Evolutionary conservation across 1,140 invertebrate species (phyloP).

Genomic region (Bombyx mori): ASM3026992v2 NC_085109.1:9670001-9670500

Average conservation of each 20-base stretch:
- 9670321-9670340: conserved; percentile 66
- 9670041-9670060: too few species aligned
- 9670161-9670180: too few species aligned
- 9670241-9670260: conserved; percentile 50
- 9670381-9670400: conserved; percentile 31
- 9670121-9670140: too few species aligned
- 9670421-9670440: conserved; percentile 64
- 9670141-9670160: too few species aligned
- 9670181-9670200: conserved; percentile 40
- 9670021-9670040: too few species aligned
- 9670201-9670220: conserved; percentile 48
- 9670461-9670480: conserved; percentile 71
- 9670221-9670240: conserved; percentile 65
- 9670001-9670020: too few species aligned
- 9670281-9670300: conserved; percentile 52
- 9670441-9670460: conserved; percentile 66
- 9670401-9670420: conserved; percentile 59
- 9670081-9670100: too few species aligned
- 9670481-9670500: conserved; percentile 66
- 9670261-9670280: conserved; percentile 33
- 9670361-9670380: conserved; percentile 30
- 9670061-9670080: too few species aligned
- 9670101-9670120: too few species aligned
- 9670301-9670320: conserved; percentile 43
- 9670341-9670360: conserved; percentile 26